These are phyloP conservation scores for Netelia inedita DNA, from an alignment of 2,888 invertebrate species.

Conservation along the genomic window DNA sequence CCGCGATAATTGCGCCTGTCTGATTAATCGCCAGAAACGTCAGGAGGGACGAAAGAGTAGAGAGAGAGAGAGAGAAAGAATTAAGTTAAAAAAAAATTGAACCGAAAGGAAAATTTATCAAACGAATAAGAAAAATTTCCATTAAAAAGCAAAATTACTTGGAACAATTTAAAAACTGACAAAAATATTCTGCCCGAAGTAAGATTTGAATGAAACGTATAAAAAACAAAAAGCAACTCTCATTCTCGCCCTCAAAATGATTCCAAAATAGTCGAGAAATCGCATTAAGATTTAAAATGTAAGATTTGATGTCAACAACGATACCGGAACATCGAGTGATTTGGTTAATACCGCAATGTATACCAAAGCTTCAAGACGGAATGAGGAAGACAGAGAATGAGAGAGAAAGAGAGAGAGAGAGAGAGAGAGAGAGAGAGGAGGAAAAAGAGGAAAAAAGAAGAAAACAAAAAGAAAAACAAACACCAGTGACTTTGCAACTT, in stretches of 20 bases:
- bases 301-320: conserved; percentile 1
- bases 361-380: conserved; percentile 53
- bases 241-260: no score
- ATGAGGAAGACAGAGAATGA: conserved; percentile 31
- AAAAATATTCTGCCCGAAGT: no score
- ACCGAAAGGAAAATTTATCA: neutral
- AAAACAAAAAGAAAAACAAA: conserved; percentile 54
- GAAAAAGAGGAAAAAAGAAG: conserved; percentile 29
- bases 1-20: conserved; percentile 25
- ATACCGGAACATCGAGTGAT: conserved; percentile 54
- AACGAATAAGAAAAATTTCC: no score
- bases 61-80: neutral
- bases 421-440: conserved; percentile 41
- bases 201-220: no score
- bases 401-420: conserved; percentile 50
- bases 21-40: conserved; percentile 27
- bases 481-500: conserved; percentile 83
- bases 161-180: no score
- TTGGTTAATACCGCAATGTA: conserved; percentile 64
- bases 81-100: neutral
- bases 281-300: neutral
- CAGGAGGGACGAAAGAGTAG: neutral
- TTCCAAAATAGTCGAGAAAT: no score
- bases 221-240: no score
- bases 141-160: no score